A percentile compares a stretch with the other conserved stretches of the same genome.
Evolutionary conservation across 2,888 invertebrate species (phyloP).

Genomic region (Microchrysa polita): DNA sequence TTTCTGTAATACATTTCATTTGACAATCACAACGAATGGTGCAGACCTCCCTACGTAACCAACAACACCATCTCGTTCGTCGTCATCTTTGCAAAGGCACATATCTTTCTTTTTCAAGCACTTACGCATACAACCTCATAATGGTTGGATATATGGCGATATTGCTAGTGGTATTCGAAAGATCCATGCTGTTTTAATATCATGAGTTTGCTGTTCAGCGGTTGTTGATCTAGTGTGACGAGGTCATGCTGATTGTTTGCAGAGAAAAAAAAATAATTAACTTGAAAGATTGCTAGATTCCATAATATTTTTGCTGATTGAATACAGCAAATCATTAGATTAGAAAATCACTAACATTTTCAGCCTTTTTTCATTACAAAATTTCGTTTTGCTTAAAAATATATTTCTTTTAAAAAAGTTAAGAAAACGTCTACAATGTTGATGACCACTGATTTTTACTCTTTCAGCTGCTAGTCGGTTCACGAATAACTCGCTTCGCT

Average conservation of each 20-base stretch:
- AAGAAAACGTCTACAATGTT: slow-evolving; percentile 3
- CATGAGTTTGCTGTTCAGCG: slow-evolving; percentile 4
- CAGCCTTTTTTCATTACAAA: no score
- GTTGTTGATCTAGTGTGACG: neutral
- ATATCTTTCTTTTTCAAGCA: slow-evolving; percentile 13
- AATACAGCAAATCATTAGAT: no score
- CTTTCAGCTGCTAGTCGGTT: neutral
- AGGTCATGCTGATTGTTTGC: no score
- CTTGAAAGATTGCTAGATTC: no score
- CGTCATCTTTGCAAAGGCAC: slow-evolving; percentile 26
- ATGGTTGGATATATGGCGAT: neutral
- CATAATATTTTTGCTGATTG: no score
- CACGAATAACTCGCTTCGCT: slow-evolving; percentile 2
- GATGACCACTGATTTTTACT: neutral
- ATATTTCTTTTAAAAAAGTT: no score
- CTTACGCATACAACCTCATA: neutral
- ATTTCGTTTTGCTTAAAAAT: no score
- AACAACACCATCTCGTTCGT: slow-evolving; percentile 1
- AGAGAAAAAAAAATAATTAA: no score
- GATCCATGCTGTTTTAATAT: slow-evolving; percentile 12
- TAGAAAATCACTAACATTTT: no score
- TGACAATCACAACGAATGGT: slow-evolving; percentile 43
- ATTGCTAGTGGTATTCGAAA: slow-evolving; percentile 17
- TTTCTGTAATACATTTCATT: slow-evolving; percentile 47
- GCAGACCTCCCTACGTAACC: slow-evolving; percentile 33